Evolutionary conservation across 2,113 vertebrate species (phyloP).

Genomic region (Sakesphorus luctuosus): DNA sequence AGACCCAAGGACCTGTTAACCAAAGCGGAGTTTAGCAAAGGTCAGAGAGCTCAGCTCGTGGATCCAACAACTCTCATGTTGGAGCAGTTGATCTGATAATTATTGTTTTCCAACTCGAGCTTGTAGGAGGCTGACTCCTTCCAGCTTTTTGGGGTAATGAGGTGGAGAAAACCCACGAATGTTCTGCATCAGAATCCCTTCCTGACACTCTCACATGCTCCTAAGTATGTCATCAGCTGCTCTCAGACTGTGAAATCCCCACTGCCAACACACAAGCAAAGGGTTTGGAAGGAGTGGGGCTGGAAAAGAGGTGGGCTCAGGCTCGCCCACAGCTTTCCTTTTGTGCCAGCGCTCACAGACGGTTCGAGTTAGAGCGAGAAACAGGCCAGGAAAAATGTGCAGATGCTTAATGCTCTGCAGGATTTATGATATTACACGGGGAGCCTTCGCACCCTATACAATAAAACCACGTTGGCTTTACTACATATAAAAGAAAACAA

Average conservation of each 20-base stretch:
- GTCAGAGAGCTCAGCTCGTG: background rate
- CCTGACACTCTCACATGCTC: background rate
- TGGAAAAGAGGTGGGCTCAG: constrained; percentile 71
- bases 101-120: background rate
- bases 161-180: background rate
- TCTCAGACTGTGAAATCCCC: background rate
- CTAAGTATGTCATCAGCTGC: constrained; percentile 18
- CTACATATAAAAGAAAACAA: constrained; percentile 71
- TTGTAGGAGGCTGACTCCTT: background rate
- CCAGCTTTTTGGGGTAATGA: background rate
- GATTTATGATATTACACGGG: constrained; percentile 73
- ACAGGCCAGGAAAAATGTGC: constrained; percentile 59
- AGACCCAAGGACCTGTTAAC: background rate
- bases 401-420: constrained; percentile 76
- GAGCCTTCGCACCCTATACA: constrained; percentile 71
- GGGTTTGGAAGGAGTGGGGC: constrained; percentile 38
- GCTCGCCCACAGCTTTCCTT: constrained; percentile 65
- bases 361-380: constrained; percentile 71
- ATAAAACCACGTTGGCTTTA: constrained; percentile 72
- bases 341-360: constrained; percentile 62
- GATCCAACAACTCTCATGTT: background rate
- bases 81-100: background rate
- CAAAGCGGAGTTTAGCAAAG: background rate
- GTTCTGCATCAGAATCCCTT: background rate
- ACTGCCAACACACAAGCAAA: constrained; percentile 24